Conservation (phyloP, 2,888 invertebrate genomes). For the Agrypnus murinus region DNA sequence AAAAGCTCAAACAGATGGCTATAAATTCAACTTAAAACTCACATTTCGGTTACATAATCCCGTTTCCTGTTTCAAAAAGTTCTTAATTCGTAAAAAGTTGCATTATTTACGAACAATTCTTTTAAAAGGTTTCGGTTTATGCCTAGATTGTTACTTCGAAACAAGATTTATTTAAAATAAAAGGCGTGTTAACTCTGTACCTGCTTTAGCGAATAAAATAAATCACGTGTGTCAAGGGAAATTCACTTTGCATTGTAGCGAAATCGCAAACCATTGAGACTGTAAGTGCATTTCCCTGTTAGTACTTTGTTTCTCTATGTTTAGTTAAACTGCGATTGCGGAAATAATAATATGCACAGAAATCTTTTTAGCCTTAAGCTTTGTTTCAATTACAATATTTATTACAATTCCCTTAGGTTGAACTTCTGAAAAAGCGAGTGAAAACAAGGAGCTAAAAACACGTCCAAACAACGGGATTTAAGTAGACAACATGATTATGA, state of each 20-base stretch:
- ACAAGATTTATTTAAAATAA: too few species aligned
- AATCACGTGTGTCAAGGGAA: slow-evolving; percentile 21
- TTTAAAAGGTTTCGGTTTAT: too few species aligned
- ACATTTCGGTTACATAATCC: too few species aligned
- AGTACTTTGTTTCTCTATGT: slow-evolving; percentile 34
- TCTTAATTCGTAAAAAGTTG: too few species aligned
- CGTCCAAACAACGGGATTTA: background rate
- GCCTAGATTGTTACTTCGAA: too few species aligned
- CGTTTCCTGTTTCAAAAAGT: too few species aligned
- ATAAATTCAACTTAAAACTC: too few species aligned
- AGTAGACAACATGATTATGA: slow-evolving; percentile 19
- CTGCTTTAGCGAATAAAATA: slow-evolving; percentile 2
- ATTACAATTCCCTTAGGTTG: background rate
- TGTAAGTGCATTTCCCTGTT: slow-evolving; percentile 43
- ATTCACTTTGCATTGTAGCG: slow-evolving; percentile 23
- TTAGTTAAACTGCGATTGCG: slow-evolving; percentile 11
- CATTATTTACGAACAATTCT: too few species aligned
- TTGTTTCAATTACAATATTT: slow-evolving; percentile 2
- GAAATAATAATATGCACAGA: background rate
- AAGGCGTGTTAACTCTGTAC: background rate
- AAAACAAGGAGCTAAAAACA: background rate
- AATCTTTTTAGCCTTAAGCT: background rate
- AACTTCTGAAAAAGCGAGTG: background rate
- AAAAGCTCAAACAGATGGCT: too few species aligned
- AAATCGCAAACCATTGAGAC: slow-evolving; percentile 28